A percentile compares a stretch with the other conserved stretches of the same genome.
Conservation (phyloP, 2,888 invertebrate genomes). For the Phyllotreta striolata region DNA sequence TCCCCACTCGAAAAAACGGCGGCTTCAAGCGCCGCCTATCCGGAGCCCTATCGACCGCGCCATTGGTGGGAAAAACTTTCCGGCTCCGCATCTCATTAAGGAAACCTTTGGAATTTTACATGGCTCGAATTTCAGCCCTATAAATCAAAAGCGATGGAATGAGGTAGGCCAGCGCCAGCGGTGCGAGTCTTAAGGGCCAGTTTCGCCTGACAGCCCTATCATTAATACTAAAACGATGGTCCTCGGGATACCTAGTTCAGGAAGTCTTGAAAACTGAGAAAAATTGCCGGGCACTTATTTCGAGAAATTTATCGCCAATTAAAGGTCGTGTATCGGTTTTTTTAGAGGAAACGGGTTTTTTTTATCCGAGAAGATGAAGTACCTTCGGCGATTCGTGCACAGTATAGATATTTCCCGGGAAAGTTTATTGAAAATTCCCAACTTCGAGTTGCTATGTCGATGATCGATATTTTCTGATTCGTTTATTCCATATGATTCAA, state of each 20-base stretch:
- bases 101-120: constrained; percentile 60
- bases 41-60: constrained; percentile 47
- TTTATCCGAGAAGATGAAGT: constrained; percentile 43
- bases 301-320: constrained; percentile 55
- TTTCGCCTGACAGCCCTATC: constrained; percentile 51
- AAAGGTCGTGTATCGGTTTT: constrained; percentile 50
- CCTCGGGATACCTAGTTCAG: constrained; percentile 41
- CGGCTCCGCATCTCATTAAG: constrained; percentile 61
- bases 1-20: constrained; percentile 57
- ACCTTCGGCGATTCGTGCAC: constrained; percentile 38
- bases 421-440: constrained; percentile 31
- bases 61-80: constrained; percentile 61
- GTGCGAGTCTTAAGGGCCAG: constrained; percentile 48
- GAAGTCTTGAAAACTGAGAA: constrained; percentile 57
- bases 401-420: constrained; percentile 39
- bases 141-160: constrained; percentile 56
- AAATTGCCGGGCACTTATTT: constrained; percentile 49
- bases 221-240: constrained; percentile 57
- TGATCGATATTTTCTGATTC: constrained; percentile 38
- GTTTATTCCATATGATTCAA: constrained; percentile 32
- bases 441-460: constrained; percentile 33
- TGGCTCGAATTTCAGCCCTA: constrained; percentile 59
- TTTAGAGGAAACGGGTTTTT: constrained; percentile 34
- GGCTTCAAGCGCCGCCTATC: constrained; percentile 53
- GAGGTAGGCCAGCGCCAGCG: constrained; percentile 42